These are phyloP conservation scores for Chaetorhynchus papuensis DNA, from an alignment of 2,113 vertebrate species.

Conservation along the genomic window DNA sequence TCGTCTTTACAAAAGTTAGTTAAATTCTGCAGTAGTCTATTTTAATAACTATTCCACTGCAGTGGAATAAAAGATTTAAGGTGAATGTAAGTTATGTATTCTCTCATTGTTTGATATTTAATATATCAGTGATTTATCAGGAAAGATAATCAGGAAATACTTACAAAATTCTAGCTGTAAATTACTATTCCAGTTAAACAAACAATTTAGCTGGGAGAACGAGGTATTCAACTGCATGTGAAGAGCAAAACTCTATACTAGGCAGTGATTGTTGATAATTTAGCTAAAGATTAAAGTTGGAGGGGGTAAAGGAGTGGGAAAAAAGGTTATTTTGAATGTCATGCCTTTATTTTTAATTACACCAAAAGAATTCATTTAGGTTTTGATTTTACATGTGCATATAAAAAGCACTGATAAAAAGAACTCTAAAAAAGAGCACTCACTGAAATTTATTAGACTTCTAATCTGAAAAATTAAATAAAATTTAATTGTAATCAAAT, in stretches of 20 bases:
- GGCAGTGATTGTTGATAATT: not conserved
- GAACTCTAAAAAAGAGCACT: not conserved
- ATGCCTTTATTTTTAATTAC: not conserved
- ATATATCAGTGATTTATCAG: not conserved
- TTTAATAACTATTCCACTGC: not conserved
- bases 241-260: not conserved
- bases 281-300: not conserved
- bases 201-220: not conserved
- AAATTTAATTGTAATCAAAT: not conserved
- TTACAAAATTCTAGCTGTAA: not conserved
- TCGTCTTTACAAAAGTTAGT: not conserved
- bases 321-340: not conserved
- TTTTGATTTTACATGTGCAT: not conserved
- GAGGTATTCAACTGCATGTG: not conserved
- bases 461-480: not conserved
- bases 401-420: not conserved
- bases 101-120: not conserved
- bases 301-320: fast-evolving
- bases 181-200: not conserved
- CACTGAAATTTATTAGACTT: not conserved
- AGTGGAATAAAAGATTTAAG: not conserved
- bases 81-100: not conserved
- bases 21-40: not conserved
- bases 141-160: not conserved
- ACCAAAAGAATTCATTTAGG: not conserved